Base-by-base conservation (phyloP, 2,797 vertebrate species). In the Poeciliopsis paucimaculata region DNA sequence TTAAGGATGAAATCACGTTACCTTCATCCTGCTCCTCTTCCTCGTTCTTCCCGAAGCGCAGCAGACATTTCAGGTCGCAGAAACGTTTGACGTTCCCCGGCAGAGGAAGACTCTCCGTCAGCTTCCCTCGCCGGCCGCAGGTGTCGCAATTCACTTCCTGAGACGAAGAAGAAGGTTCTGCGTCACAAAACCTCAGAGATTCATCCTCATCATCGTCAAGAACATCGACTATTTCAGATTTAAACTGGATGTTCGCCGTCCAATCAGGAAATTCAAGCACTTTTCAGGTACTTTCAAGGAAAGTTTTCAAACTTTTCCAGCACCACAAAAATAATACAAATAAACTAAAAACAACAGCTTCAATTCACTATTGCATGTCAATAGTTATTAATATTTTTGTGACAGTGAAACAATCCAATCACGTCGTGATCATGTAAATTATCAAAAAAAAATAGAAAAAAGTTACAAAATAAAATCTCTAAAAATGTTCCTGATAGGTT, bases 41-140 rank as follows among this genome's bases (percentile, higher is more conserved):
- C 62, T 62, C 94, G 76, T 95, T 94, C 71, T 95, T 96, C 92
- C 98, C 98, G 95, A 97, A 98, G 84, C 94, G 92, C 23, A 97
- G 94, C 73, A 98, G 92, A 93, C 98, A 99, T 70, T 95, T 96
- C 84, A 97, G 90, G 81, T 96, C 97, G 93, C 98, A 99, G 93
- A 99, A 99, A 94, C 97, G 96, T 90, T 97, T 98, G 77, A 98
- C 95, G 79, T 97, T 96, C 26, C 97, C 97, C 79, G 96, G 90
- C 96, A 97, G 95, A 74, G 96, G 95, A 66, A 99, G 93, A 18
- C 95, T 96, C 90, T 98, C 96, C 0, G 89, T 94, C 86, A 99
- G 96, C 89, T 96, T 96, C 81, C 97, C 96, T 87, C 96, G 94
- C 26, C 91, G 94, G 23, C 96, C 95, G 83, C 98, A 99, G 47